Evolutionary conservation across 2,888 invertebrate genomes (phyloP), one percentile per base, ranked within the genome.

Genomic region (Sinotaia quadrata): DNA sequence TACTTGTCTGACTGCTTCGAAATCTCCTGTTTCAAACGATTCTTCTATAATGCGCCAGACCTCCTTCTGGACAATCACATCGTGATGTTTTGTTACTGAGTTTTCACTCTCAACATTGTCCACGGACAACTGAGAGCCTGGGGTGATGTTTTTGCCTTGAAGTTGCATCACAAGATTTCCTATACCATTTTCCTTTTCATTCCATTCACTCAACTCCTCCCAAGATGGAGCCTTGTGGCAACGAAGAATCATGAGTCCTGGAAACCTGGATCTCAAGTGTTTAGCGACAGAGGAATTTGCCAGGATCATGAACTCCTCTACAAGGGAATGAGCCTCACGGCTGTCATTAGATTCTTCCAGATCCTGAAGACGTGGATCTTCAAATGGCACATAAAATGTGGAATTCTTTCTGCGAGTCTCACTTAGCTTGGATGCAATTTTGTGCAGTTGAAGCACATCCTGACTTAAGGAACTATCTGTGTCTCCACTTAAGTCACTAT

Each of bases 261-360:
- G 47, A 27, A 63, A 65, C 37, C 54, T 73, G 27, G 31, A 51
- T 10, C 37, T 24, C 10, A 79, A 44, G 15, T 36, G 41, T 60
- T 63, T 21, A n/a, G 72, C 76, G 37, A 78, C 65, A 31, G 21
- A 31, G 12, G 29, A 31, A 54, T 78, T 78, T n/a, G 76, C 65
- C 44, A 69, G 41, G 7, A 75, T 52, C 75, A 77, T 73, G 44
- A 75, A 68, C 37, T 78, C 78, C 49, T 74, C 75, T 1, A 77
- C 67, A 7, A 77, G 59, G 34, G 52, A 57, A 57, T 77, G 69
- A 31, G 75, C 74, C n/a, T 75, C 67, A n/a, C 36, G 12, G 21
- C 34, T 54, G 2, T 68, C 61, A 8, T 29, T 5, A 18, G 47
- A 29, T 12, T 49, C 18, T n/a, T 74, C 71, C 2, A 57, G 15